phyloP scores from a whole-genome alignment of 1,140 invertebrate species.

The Oryzaephilus surinamensis region DNA sequence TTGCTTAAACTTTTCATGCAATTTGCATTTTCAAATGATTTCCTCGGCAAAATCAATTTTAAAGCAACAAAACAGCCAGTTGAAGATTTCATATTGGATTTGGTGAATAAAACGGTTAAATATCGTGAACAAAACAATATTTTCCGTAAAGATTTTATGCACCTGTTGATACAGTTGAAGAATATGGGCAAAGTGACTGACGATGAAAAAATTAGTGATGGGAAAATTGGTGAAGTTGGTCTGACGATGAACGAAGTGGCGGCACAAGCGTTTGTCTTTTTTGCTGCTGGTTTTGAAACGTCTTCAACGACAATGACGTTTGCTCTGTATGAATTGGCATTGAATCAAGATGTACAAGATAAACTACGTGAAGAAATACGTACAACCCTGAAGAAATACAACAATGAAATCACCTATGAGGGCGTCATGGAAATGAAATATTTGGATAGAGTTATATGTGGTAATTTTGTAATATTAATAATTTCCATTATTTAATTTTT shows the following conservation, averaged over 20 bases:
- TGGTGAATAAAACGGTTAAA: constrained; percentile 37
- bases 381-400: constrained; percentile 8
- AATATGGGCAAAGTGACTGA: constrained; percentile 5
- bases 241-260: constrained; percentile 26
- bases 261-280: constrained; percentile 38
- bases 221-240: constrained; percentile 1
- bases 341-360: constrained; percentile 15
- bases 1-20: constrained; percentile 2
- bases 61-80: constrained; percentile 15
- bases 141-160: constrained; percentile 41
- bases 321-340: constrained; percentile 40
- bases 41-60: constrained; percentile 1
- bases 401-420: constrained; percentile 14
- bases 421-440: constrained; percentile 16
- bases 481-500: not conserved
- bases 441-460: constrained; percentile 14
- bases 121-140: constrained; percentile 38
- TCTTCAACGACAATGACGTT: constrained; percentile 40
- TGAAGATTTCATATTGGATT: constrained; percentile 36
- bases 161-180: constrained; percentile 35
- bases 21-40: constrained; percentile 3
- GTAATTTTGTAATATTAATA: constrained; percentile 1
- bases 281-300: constrained; percentile 46
- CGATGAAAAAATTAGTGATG: constrained; percentile 5
- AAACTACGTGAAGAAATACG: constrained; percentile 16